Conservation (phyloP, 2,797 vertebrate genomes). For the Pteropus rufus region DNA sequence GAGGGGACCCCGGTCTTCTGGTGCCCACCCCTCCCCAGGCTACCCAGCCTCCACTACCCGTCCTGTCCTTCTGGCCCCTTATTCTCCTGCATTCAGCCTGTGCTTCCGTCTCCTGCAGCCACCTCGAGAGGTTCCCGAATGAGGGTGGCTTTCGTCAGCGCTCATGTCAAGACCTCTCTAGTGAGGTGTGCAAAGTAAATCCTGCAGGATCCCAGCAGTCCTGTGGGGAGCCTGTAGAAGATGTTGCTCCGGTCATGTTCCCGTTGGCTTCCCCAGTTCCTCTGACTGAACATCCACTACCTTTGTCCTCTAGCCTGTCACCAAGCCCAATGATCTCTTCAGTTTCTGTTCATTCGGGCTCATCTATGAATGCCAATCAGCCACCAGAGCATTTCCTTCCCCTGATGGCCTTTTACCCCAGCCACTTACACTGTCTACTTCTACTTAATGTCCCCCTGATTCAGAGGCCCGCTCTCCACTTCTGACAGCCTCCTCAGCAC, state of each 20-base stretch:
- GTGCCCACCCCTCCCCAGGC: not conserved
- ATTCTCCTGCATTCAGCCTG: not conserved
- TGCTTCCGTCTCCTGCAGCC: not conserved
- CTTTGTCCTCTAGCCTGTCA: not conserved
- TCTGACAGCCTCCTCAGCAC: too few relatives aligned
- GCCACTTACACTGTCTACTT: too few relatives aligned
- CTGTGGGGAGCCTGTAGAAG: rapidly evolving
- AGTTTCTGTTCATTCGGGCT: too few relatives aligned
- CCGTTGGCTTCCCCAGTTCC: rapidly evolving
- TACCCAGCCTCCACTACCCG: too few relatives aligned
- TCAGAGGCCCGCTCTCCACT: not conserved
- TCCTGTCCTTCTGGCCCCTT: too few relatives aligned
- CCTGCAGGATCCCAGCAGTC: rapidly evolving
- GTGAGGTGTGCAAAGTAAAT: rapidly evolving
- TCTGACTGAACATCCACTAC: too few relatives aligned
- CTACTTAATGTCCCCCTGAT: too few relatives aligned
- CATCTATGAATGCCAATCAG: not conserved
- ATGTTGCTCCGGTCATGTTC: rapidly evolving
- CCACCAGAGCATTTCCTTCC: not conserved
- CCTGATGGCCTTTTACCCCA: not conserved
- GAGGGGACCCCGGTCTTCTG: rapidly evolving
- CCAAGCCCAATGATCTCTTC: too few relatives aligned
- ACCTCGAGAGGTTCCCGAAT: not conserved
- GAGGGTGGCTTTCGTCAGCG: rapidly evolving
- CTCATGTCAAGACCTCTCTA: not conserved